Evolutionary conservation across 2,888 invertebrate genomes (phyloP).

Genomic region (Deilephila elpenor): DNA sequence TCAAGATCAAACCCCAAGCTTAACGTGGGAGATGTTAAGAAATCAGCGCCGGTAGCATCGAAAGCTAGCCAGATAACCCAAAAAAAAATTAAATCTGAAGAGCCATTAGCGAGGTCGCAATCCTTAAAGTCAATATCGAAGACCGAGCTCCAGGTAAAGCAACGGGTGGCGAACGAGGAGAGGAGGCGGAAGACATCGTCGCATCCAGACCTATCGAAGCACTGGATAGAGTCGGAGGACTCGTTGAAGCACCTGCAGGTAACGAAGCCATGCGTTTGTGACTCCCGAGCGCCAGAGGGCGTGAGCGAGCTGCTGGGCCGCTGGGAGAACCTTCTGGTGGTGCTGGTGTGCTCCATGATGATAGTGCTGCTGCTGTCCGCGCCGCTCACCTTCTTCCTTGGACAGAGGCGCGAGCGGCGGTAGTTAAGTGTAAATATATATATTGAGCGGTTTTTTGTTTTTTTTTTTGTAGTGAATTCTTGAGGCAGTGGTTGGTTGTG

Average conservation of each 20-base stretch:
- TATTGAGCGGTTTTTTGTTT: constrained; percentile 41
- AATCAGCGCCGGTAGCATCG: not conserved
- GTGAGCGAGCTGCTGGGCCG: constrained; percentile 31
- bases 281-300: not conserved
- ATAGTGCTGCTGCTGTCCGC: constrained; percentile 51
- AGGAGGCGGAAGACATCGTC: constrained; percentile 10
- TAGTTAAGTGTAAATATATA: constrained; percentile 54
- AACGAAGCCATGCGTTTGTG: constrained; percentile 32
- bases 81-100: not conserved
- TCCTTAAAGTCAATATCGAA: not conserved
- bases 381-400: constrained; percentile 48
- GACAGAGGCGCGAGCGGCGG: constrained; percentile 38
- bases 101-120: constrained; percentile 8
- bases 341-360: constrained; percentile 52
- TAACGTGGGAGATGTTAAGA: not conserved
- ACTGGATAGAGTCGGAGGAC: constrained; percentile 17
- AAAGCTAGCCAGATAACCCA: constrained; percentile 14
- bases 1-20: constrained; percentile 9
- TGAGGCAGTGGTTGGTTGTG: not conserved
- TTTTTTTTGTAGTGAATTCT: constrained; percentile 29
- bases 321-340: constrained; percentile 52
- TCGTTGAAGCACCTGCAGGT: constrained; percentile 10
- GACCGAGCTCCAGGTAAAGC: constrained; percentile 10
- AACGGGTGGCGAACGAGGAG: constrained; percentile 8
- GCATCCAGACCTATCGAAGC: constrained; percentile 19